Conservation (phyloP, 2,888 invertebrate genomes). For the Nephrotoma guestfalica region DNA sequence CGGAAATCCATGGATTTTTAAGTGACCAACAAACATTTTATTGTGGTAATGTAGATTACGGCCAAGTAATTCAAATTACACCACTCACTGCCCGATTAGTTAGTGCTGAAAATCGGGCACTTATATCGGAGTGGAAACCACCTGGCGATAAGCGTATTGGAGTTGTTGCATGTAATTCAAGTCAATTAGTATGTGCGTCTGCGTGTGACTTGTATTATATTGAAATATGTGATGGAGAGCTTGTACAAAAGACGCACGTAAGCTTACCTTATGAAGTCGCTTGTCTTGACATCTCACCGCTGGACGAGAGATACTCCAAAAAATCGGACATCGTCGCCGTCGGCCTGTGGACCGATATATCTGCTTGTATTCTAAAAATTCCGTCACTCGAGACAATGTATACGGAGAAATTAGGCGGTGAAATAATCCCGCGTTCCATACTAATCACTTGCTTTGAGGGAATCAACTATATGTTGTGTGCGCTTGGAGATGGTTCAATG, state of each 20-base stretch:
- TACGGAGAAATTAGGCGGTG: constrained; percentile 80
- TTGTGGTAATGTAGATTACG: constrained; percentile 77
- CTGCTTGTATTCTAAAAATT: constrained; percentile 69
- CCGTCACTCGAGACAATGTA: constrained; percentile 69
- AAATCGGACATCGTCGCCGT: constrained; percentile 66
- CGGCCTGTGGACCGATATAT: constrained; percentile 95
- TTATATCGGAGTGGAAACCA: constrained; percentile 60
- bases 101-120: constrained; percentile 45
- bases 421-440: constrained; percentile 93
- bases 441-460: constrained; percentile 90
- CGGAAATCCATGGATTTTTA: constrained; percentile 82
- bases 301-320: constrained; percentile 43
- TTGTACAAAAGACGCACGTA: constrained; percentile 48
- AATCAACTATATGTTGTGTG: constrained; percentile 76
- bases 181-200: constrained; percentile 69
- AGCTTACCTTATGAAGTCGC: constrained; percentile 89
- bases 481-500: constrained; percentile 94
- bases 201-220: constrained; percentile 78
- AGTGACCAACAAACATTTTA: constrained; percentile 87
- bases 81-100: constrained; percentile 58
- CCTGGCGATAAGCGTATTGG: constrained; percentile 61
- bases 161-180: constrained; percentile 69
- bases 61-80: constrained; percentile 60
- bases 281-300: constrained; percentile 83
- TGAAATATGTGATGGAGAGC: constrained; percentile 49